Percentiles rank a stretch among this genome's conserved stretches.
Conservation (phyloP, 2,888 invertebrate species). For the Stomorhina lunata region DNA sequence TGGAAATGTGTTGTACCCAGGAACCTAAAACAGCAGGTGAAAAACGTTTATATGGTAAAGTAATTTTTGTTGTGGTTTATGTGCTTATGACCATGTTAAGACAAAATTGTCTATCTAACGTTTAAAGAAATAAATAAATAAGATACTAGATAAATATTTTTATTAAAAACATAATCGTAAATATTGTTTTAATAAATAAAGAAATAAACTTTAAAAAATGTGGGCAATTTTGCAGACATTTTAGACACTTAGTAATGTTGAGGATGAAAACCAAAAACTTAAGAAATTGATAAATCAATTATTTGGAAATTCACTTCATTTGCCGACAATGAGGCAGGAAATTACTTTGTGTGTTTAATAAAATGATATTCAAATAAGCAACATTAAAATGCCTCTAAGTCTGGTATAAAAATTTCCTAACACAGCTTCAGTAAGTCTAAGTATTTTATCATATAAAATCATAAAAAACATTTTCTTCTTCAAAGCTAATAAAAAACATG, state of each 20-base stretch:
- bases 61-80: not conserved
- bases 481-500: no score
- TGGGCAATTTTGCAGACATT: no score
- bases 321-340: not conserved
- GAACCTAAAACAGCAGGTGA: not conserved
- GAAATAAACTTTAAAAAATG: not conserved
- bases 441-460: no score
- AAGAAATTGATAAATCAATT: slow-evolving; percentile 30
- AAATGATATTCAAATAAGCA: slow-evolving; percentile 1
- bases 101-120: not conserved
- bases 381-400: no score
- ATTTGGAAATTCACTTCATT: not conserved
- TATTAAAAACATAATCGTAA: no score
- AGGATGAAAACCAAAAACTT: not conserved
- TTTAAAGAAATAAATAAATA: no score
- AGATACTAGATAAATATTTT: no score
- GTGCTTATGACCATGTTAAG: not conserved
- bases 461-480: no score
- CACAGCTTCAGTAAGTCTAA: no score
- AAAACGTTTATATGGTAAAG: not conserved
- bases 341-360: slow-evolving; percentile 8
- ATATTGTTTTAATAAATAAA: not conserved
- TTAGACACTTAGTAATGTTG: not conserved
- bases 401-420: no score
- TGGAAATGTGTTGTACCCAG: not conserved